Evolutionary conservation across 2,113 vertebrate species (phyloP).

Genomic region (Charadrius vociferus): DNA sequence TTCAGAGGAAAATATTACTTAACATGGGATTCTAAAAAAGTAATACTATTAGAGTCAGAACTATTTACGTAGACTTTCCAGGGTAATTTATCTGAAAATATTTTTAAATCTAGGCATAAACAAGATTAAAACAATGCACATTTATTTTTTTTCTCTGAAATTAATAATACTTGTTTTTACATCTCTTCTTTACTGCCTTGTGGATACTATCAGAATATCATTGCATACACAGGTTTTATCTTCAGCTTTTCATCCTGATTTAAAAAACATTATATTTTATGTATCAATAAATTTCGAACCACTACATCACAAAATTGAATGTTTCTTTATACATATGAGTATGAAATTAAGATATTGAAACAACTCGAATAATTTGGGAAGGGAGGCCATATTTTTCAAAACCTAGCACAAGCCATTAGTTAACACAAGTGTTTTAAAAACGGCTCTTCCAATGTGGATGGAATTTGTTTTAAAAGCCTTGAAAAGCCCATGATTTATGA

Average conservation of each 20-base stretch:
- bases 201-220: neutral
- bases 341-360: neutral
- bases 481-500: slow-evolving; percentile 42
- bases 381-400: neutral
- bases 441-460: neutral
- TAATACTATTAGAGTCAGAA: neutral
- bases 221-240: neutral
- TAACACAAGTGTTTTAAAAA: slow-evolving; percentile 36
- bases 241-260: neutral
- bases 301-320: neutral
- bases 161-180: neutral
- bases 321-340: neutral
- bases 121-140: neutral
- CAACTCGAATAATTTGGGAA: neutral
- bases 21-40: neutral
- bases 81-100: neutral
- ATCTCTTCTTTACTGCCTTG: neutral
- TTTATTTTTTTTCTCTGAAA: too few species aligned
- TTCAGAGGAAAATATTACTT: neutral
- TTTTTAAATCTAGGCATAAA: neutral
- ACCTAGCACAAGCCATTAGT: neutral
- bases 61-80: neutral
- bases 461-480: slow-evolving; percentile 53
- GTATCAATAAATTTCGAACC: neutral
- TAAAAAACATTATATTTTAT: neutral